Percentiles rank a stretch among this genome's conserved stretches.
Evolutionary conservation across 2,888 invertebrate species (phyloP).

Genomic region (Lottia gigantea): DNA sequence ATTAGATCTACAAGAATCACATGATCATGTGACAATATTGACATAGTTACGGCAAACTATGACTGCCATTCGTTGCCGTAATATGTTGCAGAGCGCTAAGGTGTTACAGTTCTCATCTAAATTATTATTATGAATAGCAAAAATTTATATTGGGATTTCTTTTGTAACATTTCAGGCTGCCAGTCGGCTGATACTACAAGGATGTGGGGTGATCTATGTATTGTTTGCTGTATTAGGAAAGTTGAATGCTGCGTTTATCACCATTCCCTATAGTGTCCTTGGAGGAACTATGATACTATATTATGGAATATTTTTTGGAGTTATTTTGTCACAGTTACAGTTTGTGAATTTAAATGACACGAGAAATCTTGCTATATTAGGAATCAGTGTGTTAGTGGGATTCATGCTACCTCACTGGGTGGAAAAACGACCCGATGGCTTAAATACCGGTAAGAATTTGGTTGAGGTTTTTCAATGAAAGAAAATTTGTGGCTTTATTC

Average conservation of each 20-base stretch:
- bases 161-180: constrained; percentile 65
- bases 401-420: constrained; percentile 70
- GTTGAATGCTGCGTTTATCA: constrained; percentile 67
- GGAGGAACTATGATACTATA: constrained; percentile 55
- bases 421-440: constrained; percentile 34
- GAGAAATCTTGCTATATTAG: constrained; percentile 81
- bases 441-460: constrained; percentile 45
- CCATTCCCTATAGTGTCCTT: constrained; percentile 69
- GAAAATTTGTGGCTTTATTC: too few relatives aligned
- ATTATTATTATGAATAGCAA: too few relatives aligned
- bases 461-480: too few relatives aligned
- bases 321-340: constrained; percentile 48
- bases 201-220: constrained; percentile 65
- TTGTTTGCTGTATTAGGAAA: constrained; percentile 66
- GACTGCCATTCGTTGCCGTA: too few relatives aligned
- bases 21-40: too few relatives aligned
- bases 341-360: constrained; percentile 78
- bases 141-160: too few relatives aligned
- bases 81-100: too few relatives aligned
- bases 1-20: too few relatives aligned
- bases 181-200: constrained; percentile 66
- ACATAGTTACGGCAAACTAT: too few relatives aligned
- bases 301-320: constrained; percentile 48
- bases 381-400: constrained; percentile 87
- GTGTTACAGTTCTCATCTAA: too few relatives aligned